Conservation (phyloP, 1,140 invertebrate genomes). For the Homalodisca vitripennis region DNA sequence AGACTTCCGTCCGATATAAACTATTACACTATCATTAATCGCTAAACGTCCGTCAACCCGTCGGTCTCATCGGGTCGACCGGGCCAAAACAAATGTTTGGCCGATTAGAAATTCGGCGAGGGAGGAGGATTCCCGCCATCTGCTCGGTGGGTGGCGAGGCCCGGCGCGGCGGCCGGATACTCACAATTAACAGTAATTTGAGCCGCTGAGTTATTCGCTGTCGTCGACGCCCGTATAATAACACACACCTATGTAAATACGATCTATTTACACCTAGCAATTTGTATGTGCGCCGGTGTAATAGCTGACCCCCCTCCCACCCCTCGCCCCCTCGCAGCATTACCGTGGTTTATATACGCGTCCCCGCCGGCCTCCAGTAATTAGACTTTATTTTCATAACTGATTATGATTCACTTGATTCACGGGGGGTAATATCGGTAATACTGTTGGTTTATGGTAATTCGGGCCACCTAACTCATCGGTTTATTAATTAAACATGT, state of each 20-base stretch:
- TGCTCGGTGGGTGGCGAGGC: slow-evolving; percentile 21
- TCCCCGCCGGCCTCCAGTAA: neutral
- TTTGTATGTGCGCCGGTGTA: slow-evolving; percentile 4
- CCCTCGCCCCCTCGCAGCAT: too few relatives aligned
- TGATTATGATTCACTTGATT: neutral
- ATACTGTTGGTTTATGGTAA: neutral
- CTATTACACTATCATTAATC: slow-evolving; percentile 1
- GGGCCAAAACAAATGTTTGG: slow-evolving; percentile 14
- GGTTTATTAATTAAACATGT: too few relatives aligned
- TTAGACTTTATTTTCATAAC: slow-evolving; percentile 12
- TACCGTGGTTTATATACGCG: too few relatives aligned
- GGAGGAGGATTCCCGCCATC: slow-evolving; percentile 10
- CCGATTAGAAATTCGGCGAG: slow-evolving; percentile 18
- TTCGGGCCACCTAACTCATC: neutral
- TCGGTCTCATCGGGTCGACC: too few relatives aligned
- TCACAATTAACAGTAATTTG: slow-evolving; percentile 24
- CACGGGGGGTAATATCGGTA: neutral
- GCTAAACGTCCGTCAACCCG: neutral
- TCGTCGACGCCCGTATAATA: slow-evolving; percentile 24
- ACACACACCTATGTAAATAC: slow-evolving; percentile 29
- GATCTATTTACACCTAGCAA: slow-evolving; percentile 29
- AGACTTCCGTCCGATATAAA: neutral
- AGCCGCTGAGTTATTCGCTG: slow-evolving; percentile 20
- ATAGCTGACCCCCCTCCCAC: too few relatives aligned
- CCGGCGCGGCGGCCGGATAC: slow-evolving; percentile 14